phyloP scores from a whole-genome alignment of 2,888 invertebrate species.

The Drosophila demipolita region DNA sequence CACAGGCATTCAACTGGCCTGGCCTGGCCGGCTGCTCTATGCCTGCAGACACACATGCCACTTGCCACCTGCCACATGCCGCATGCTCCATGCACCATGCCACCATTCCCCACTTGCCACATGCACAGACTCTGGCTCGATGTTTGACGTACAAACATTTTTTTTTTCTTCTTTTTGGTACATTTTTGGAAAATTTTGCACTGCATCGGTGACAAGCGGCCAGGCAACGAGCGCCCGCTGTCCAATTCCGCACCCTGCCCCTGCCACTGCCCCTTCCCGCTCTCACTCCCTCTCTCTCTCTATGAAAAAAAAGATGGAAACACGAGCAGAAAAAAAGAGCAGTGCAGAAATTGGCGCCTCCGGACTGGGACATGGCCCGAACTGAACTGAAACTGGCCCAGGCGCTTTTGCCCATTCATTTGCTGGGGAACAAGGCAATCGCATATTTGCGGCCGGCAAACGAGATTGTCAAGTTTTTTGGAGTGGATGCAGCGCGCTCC shows the following conservation, averaged over 20 bases:
- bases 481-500: conserved; percentile 42
- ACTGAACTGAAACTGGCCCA: conserved; percentile 10
- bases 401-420: conserved; percentile 65
- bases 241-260: conserved; percentile 19
- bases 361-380: conserved; percentile 28
- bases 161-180: conserved; percentile 56
- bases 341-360: conserved; percentile 66
- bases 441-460: conserved; percentile 76
- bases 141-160: conserved; percentile 61
- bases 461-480: conserved; percentile 77
- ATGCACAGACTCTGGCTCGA: conserved; percentile 36
- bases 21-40: conserved; percentile 1
- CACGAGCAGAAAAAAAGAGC: conserved; percentile 2
- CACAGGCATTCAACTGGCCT: conserved; percentile 4
- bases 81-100: conserved; percentile 10
- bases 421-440: conserved; percentile 77
- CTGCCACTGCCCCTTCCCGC: too few relatives aligned
- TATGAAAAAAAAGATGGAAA: conserved; percentile 5
- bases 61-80: conserved; percentile 34
- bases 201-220: conserved; percentile 54
- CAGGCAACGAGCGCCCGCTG: conserved; percentile 32
- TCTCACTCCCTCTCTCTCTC: background rate
- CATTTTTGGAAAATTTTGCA: conserved; percentile 74
- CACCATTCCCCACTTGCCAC: conserved; percentile 16
- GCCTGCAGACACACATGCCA: conserved; percentile 29